A percentile compares a stretch with the other conserved stretches of the same genome.
Conservation (phyloP, 2,888 invertebrate species). For the Junonia oenone region DNA sequence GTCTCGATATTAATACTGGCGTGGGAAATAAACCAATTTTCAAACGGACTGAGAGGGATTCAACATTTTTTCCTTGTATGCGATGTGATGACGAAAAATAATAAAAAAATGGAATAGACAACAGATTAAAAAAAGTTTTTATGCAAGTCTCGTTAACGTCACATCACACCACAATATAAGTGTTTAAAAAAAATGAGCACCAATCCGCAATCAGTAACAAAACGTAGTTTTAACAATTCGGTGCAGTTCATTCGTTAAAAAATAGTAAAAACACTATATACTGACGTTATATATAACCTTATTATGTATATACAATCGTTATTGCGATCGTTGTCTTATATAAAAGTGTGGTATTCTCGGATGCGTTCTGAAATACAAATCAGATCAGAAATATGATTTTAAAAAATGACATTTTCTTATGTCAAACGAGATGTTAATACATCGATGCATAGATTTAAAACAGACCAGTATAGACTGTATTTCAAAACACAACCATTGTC, state of each 20-base stretch:
- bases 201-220: conserved; percentile 23
- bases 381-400: no score
- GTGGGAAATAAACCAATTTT: conserved; percentile 35
- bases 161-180: conserved; percentile 21
- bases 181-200: conserved; percentile 29
- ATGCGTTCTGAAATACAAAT: no score
- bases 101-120: not conserved
- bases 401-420: no score
- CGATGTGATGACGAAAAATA: conserved; percentile 11
- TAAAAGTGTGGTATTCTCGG: not conserved
- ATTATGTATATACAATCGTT: conserved; percentile 23
- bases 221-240: conserved; percentile 13
- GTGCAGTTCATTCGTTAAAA: conserved; percentile 20
- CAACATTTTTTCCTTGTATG: conserved; percentile 5
- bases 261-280: conserved; percentile 12
- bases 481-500: no score
- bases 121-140: not conserved
- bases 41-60: conserved; percentile 3
- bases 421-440: no score
- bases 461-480: no score
- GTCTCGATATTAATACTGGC: conserved; percentile 70
- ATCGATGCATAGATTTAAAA: no score
- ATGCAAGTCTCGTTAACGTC: not conserved
- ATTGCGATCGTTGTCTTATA: conserved; percentile 16
- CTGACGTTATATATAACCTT: conserved; percentile 13